Evolutionary conservation across 64 coral and sea anemone species (phyloP).

Genomic region (Catalaphyllia jardinei): DNA sequence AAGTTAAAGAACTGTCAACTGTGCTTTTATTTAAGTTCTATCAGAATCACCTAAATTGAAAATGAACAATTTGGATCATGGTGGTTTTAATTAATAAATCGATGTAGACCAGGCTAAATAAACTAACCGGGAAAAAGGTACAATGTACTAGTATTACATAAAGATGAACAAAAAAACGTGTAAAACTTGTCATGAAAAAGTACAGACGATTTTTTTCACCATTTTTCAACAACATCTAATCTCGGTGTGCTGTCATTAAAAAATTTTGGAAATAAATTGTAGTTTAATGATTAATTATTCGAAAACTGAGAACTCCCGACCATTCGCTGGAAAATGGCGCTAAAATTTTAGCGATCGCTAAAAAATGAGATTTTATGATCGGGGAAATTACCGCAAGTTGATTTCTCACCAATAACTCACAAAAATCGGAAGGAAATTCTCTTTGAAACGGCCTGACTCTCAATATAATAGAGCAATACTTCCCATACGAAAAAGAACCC

Average conservation of each 20-base stretch:
- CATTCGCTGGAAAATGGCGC: neutral
- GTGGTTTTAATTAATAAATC: conserved; percentile 9
- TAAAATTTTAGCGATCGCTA: neutral
- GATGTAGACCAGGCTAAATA: neutral
- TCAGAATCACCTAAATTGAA: neutral
- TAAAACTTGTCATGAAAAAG: neutral
- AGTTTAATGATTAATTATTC: conserved; percentile 41
- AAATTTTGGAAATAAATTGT: neutral
- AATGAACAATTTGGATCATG: conserved; percentile 6
- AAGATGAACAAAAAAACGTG: neutral
- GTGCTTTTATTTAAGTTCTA: neutral
- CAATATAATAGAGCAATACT: neutral
- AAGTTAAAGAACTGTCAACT: neutral
- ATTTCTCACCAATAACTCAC: neutral
- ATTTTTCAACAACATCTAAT: conserved; percentile 8
- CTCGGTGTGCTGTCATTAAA: neutral
- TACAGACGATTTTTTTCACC: neutral
- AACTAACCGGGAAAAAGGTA: neutral
- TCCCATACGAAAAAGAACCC: neutral
- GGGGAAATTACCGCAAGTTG: neutral
- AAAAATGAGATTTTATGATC: neutral
- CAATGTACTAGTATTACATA: neutral
- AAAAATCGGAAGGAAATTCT: neutral
- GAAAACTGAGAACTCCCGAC: conserved; percentile 19
- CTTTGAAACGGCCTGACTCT: neutral